Evolutionary conservation across 2,888 invertebrate species (phyloP), one percentile per base, ranked within the genome.

Genomic region (Heliconius ethilla): DNA sequence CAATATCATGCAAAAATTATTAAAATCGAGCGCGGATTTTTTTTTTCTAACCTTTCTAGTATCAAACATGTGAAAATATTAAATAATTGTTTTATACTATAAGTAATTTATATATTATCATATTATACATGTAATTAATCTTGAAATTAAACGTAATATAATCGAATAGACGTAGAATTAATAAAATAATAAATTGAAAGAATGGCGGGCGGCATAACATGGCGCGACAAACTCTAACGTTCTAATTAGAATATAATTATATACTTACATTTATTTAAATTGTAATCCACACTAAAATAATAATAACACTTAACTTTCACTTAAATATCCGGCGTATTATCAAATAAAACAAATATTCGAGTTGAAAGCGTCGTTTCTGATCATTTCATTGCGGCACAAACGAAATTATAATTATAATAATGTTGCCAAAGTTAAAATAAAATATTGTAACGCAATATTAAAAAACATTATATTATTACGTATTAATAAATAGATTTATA

Each of bases 141-240:
- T 63, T 22, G 18, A 25, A 40, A 37, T 40, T 25, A 40, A 62
- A 18, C 5, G 10, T 5, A 63, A 63, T 1, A 10, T 62, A 63
- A 63, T 74, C 37, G 45, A 80, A 77, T 82, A 76, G 70, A 66
- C 82, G 77, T 82, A 80, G 77, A 81, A 82, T 83, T 83, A 80
- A 84, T 85, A 87, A 87, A 86, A 62, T 86, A 84, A 83, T 83
- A 83, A 85, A 86, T 85, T 84, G 83, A 87, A 87, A 85, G 88
- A 88, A 92, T 93, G 92, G 93, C 92, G 92, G 92, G 92, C 91
- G 89, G 89, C 88, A 86, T 87, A 89, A 83, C 83, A 91, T 91
- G 91, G 92, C 91, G 91, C 77, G 81, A 80, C 40, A 78, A 62
- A 51, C 75, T 77, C 62, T 70, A 55, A 25, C 25, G 18, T 59